Percentiles rank a stretch among this genome's conserved stretches.
Evolutionary conservation across 2,888 invertebrate species (phyloP).

Genomic region (Diplolepis rosae): DNA sequence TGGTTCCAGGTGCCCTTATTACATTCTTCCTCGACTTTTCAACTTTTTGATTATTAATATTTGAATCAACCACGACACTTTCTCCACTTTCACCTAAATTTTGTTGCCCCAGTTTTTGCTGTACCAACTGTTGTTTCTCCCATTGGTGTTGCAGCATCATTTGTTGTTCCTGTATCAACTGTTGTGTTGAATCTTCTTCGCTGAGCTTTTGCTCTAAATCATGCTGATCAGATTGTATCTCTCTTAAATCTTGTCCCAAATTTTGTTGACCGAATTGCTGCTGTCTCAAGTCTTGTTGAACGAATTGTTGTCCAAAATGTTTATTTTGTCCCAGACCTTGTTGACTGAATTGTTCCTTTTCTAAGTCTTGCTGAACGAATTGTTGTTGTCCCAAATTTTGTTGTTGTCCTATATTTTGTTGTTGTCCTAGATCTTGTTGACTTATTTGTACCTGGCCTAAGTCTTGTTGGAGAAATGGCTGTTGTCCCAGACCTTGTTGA

Average conservation of each 20-base stretch:
- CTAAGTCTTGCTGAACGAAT: background rate
- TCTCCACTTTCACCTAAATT: too few species aligned
- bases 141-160: too few species aligned
- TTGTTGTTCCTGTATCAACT: too few species aligned
- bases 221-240: too few species aligned
- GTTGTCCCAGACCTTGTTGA: background rate
- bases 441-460: conserved; percentile 48
- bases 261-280: background rate
- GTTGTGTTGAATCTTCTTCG: too few species aligned
- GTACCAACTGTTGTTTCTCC: background rate
- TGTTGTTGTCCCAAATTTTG: conserved; percentile 36
- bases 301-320: background rate
- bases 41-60: background rate
- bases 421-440: conserved; percentile 47
- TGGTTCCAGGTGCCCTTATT: background rate
- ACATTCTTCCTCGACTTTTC: background rate
- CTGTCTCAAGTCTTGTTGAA: background rate
- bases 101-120: background rate
- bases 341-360: background rate
- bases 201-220: too few species aligned
- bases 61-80: background rate
- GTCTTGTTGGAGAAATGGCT: conserved; percentile 39
- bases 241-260: too few species aligned
- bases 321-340: background rate
- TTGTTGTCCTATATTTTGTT: conserved; percentile 28